A percentile compares a stretch with the other conserved stretches of the same genome.
phyloP scores from a whole-genome alignment of 53 echinoderm and acorn worm genomes.

The Henricia sp. region DNA sequence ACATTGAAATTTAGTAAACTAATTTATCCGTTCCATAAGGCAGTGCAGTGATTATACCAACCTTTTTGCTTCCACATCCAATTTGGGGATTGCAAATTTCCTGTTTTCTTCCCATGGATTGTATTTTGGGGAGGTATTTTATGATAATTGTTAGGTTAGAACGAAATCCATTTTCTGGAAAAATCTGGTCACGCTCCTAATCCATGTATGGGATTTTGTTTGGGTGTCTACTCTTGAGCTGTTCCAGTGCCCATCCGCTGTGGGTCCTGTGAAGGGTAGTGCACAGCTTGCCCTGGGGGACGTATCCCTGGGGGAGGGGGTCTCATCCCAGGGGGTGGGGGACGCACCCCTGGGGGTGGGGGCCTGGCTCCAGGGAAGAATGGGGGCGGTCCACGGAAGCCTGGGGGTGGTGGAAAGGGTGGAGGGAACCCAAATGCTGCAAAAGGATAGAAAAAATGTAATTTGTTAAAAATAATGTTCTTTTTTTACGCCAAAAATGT shows the following conservation, averaged over 20 bases:
- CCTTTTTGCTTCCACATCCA: too few relatives aligned
- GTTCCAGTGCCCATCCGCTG: constrained; percentile 95
- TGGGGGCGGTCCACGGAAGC: constrained; percentile 48
- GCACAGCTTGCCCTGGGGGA: constrained; percentile 69
- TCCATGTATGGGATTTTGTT: constrained; percentile 12
- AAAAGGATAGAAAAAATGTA: not conserved
- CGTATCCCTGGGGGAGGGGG: constrained; percentile 52
- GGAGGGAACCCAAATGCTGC: constrained; percentile 39
- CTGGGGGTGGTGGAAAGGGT: constrained; percentile 54
- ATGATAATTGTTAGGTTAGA: too few relatives aligned
- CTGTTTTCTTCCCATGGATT: too few relatives aligned
- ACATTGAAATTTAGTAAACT: too few relatives aligned
- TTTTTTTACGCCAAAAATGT: too few relatives aligned
- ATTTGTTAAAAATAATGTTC: too few relatives aligned
- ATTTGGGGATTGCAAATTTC: not conserved
- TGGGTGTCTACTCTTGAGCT: constrained; percentile 20
- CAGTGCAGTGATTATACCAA: too few relatives aligned
- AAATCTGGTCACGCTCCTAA: too few relatives aligned
- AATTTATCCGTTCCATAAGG: too few relatives aligned
- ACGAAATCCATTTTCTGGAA: too few relatives aligned
- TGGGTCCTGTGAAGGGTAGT: constrained; percentile 98
- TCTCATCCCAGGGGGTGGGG: constrained; percentile 81
- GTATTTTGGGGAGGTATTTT: too few relatives aligned
- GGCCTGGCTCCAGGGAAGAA: constrained; percentile 62
- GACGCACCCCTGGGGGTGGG: constrained; percentile 63